Evolutionary conservation across 2,113 vertebrate genomes (phyloP).

Genomic region (Grammomys dolichurus): DNA sequence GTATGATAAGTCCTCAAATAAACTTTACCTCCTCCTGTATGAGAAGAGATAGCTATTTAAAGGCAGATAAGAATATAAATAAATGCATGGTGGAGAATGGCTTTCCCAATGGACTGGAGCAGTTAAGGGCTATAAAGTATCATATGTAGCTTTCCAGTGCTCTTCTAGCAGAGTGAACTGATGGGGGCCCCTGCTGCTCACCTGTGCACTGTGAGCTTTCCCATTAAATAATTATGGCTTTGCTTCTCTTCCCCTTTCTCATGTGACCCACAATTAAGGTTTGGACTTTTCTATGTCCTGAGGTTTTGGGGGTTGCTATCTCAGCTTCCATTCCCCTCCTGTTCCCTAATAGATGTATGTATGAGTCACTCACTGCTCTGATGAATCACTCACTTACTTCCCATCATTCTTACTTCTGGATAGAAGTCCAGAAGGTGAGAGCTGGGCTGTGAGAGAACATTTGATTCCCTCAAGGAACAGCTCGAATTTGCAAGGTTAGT

Average conservation of each 20-base stretch:
- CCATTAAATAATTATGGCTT: background rate
- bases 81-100: background rate
- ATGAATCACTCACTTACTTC: background rate
- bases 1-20: background rate
- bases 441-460: background rate
- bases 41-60: background rate
- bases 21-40: background rate
- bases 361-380: background rate
- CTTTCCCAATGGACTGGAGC: background rate
- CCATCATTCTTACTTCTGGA: too few relatives aligned
- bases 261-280: background rate
- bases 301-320: background rate
- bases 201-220: background rate
- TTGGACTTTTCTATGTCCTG: background rate
- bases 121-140: background rate
- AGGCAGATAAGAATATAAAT: background rate
- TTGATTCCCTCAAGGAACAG: background rate
- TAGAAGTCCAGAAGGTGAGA: background rate
- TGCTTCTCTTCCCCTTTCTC: background rate
- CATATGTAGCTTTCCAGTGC: too few relatives aligned
- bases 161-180: too few relatives aligned
- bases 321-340: background rate
- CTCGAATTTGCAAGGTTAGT: background rate
- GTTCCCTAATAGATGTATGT: background rate
- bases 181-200: background rate